Conservation (phyloP, 2,797 vertebrate species). For the Esox masquinongy region DNA sequence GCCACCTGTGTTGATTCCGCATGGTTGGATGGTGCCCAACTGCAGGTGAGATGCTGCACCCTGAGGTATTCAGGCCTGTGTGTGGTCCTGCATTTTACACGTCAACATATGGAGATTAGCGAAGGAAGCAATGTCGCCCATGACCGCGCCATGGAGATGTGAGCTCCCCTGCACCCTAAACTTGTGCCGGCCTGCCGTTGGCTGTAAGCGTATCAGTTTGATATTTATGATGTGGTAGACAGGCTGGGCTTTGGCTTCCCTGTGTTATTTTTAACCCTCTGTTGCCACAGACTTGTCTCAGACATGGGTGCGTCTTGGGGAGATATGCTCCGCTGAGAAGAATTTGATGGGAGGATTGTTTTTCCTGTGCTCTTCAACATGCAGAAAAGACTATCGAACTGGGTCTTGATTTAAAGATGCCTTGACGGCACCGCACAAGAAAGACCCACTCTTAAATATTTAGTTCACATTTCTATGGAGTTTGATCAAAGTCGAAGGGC, state of each 20-base stretch:
- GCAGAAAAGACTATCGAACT: not conserved
- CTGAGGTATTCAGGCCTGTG: conserved; percentile 19
- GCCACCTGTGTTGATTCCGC: conserved; percentile 13
- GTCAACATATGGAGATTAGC: conserved; percentile 36
- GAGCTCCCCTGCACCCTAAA: conserved; percentile 23
- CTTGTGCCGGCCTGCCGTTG: conserved; percentile 37
- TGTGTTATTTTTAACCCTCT: conserved; percentile 29
- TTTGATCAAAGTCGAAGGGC: not conserved
- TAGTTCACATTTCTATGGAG: not conserved
- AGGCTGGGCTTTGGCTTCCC: conserved; percentile 23
- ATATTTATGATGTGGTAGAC: conserved; percentile 39
- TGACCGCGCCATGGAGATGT: conserved; percentile 34
- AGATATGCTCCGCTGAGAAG: not conserved
- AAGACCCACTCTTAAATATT: not conserved
- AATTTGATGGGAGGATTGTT: not conserved
- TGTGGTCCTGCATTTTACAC: conserved; percentile 40
- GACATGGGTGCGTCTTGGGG: conserved; percentile 1
- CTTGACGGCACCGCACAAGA: not conserved
- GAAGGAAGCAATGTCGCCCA: conserved; percentile 30
- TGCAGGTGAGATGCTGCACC: conserved; percentile 37
- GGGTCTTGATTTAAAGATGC: not conserved
- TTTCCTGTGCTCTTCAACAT: not conserved
- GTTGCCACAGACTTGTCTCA: conserved; percentile 24
- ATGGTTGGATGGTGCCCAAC: conserved; percentile 12
- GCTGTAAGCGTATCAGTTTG: conserved; percentile 35